Conservation (phyloP, 2,888 invertebrate species). For the Synergus japonicus region DNA sequence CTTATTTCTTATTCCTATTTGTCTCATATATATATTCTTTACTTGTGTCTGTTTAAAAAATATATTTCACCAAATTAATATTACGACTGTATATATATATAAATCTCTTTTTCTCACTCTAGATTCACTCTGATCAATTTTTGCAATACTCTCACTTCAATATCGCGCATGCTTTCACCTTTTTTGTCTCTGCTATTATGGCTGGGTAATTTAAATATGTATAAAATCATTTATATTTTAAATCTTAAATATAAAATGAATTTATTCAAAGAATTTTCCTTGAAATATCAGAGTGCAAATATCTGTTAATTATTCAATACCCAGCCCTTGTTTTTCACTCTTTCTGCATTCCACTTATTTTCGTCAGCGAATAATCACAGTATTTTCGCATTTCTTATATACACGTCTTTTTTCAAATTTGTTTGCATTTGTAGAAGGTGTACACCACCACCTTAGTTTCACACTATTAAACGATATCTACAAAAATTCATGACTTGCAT, state of each 20-base stretch:
- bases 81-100: not conserved
- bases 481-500: not conserved
- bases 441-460: not conserved
- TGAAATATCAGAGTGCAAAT: no score
- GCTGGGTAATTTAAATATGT: not conserved
- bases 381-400: not conserved
- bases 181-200: not conserved
- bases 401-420: constrained; percentile 8
- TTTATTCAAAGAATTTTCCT: no score
- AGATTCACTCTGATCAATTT: constrained; percentile 10
- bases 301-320: not conserved
- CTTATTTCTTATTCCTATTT: not conserved
- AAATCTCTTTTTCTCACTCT: not conserved
- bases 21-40: not conserved
- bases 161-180: constrained; percentile 29
- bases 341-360: constrained; percentile 4
- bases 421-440: constrained; percentile 29
- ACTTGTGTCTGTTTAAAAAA: not conserved
- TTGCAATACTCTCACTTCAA: constrained; percentile 6
- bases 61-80: not conserved
- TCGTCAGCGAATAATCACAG: constrained; percentile 4
- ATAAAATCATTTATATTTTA: no score
- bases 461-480: not conserved
- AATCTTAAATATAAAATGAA: no score
- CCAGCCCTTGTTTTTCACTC: not conserved